Conservation (phyloP, 2,888 invertebrate species). For the Gastrophysa polygoni region DNA sequence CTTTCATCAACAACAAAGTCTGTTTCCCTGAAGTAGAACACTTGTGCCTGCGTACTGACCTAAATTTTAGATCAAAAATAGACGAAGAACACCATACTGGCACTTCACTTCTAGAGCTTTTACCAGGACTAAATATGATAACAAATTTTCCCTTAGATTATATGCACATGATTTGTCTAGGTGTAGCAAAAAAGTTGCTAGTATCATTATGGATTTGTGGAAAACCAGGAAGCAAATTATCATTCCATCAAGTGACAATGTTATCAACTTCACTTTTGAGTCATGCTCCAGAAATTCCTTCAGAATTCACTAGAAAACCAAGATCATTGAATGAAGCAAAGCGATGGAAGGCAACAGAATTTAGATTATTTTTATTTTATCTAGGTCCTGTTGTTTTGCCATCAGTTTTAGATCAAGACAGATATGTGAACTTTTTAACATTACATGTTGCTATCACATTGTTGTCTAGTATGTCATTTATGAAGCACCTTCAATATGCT, state of each 20-base stretch:
- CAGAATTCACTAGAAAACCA: constrained; percentile 22
- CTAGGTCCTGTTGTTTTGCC: constrained; percentile 25
- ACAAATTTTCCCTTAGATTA: constrained; percentile 37
- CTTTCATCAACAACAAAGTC: constrained; percentile 15
- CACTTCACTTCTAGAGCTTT: constrained; percentile 29
- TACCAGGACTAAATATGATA: constrained; percentile 38
- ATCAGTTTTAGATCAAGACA: constrained; percentile 12
- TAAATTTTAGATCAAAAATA: constrained; percentile 19
- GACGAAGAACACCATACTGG: constrained; percentile 35
- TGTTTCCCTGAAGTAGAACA: constrained; percentile 25
- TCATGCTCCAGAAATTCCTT: not conserved
- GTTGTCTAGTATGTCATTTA: constrained; percentile 8
- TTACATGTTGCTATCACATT: constrained; percentile 23
- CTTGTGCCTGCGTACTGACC: constrained; percentile 17
- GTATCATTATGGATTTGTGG: constrained; percentile 19
- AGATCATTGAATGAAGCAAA: constrained; percentile 21
- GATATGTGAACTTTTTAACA: constrained; percentile 21
- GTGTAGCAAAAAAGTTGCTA: constrained; percentile 27
- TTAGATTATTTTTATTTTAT: constrained; percentile 27
- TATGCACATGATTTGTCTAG: constrained; percentile 32
- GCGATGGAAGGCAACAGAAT: constrained; percentile 29
- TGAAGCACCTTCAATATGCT: constrained; percentile 8
- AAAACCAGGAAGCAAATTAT: constrained; percentile 17
- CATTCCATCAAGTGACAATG: constrained; percentile 6
- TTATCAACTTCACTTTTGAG: constrained; percentile 1